Percentiles rank a stretch among this genome's conserved stretches.
These are phyloP conservation scores for Acanthococcus lagerstroemiae DNA, from an alignment of 2,888 invertebrate genomes.

Conservation along the genomic window DNA sequence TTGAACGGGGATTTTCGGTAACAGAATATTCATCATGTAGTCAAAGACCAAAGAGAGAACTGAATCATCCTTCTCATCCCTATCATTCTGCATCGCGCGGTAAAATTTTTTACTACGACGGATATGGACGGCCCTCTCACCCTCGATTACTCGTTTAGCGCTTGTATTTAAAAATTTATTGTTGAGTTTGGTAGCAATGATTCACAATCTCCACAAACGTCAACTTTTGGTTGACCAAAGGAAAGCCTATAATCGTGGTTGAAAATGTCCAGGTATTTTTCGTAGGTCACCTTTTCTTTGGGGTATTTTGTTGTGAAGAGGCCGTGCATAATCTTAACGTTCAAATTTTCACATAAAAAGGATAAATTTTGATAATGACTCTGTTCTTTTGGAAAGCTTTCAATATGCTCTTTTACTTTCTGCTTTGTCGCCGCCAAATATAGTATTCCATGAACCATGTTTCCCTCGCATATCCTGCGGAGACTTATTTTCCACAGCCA, in stretches of 20 bases:
- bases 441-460: neutral
- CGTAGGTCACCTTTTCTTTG: slow-evolving; percentile 16
- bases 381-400: slow-evolving; percentile 14
- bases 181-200: slow-evolving; percentile 17
- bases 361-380: slow-evolving; percentile 14
- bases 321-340: slow-evolving; percentile 23
- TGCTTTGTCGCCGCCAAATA: neutral
- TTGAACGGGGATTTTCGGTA: slow-evolving; percentile 38
- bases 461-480: slow-evolving; percentile 25
- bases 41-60: slow-evolving; percentile 36
- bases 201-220: slow-evolving; percentile 29
- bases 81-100: slow-evolving; percentile 35
- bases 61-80: slow-evolving; percentile 33
- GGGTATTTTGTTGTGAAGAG: slow-evolving; percentile 20
- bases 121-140: slow-evolving; percentile 36
- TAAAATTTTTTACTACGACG: slow-evolving; percentile 36
- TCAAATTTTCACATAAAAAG: neutral
- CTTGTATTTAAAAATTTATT: slow-evolving; percentile 17
- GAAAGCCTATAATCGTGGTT: slow-evolving; percentile 30
- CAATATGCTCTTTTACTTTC: slow-evolving; percentile 21
- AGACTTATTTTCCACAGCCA: neutral
- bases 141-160: slow-evolving; percentile 35
- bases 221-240: slow-evolving; percentile 33
- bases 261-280: slow-evolving; percentile 31
- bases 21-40: no score